Evolutionary conservation across 2,797 vertebrate genomes (phyloP), one percentile per base, ranked within the genome.

Genomic region (Nyctalus aviator): DNA sequence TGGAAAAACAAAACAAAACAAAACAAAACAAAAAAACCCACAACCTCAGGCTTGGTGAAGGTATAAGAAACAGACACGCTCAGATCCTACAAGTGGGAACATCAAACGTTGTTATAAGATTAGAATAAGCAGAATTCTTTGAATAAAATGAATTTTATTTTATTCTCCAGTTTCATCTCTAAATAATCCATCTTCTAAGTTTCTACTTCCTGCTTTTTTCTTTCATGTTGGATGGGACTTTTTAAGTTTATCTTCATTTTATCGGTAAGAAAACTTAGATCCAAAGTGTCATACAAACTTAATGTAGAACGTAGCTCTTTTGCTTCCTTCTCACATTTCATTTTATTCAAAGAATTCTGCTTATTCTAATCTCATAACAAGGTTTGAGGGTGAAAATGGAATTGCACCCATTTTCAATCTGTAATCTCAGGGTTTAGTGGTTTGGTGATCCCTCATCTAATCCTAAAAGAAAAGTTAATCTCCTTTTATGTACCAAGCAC

Each of bases 201-300:
- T 93, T 6, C 62, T 84, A 6, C 35, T 79, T 44, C 11, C 23
- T 64, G 1, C 44, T 92, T 85, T 85, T 79, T 55, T 59, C 13
- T 59, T 59, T 57, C 17, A 32, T 6, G 2, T 50, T 55, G 37
- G 14, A 5, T 89, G 48, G 46, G 13, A 17, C 68, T 9, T 55
- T 90, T 86, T 75, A 93, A 48, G 8, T 91, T 84, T 85, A 71
- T 76, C 55, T 87, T 88, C 71, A 83, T 87, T 73, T 64, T 82
- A 50, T 84, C 15, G 48, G 21, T 77, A 76, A 50, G 57, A 41
- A 84, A 75, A 85, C 57, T 84, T 72, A 30, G 27, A 57, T 87
- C 41, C 72, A 72, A 46, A 83, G 46, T 78, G n/a, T 32, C 3
- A 21, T 66, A 90, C 23, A 78, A 18, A 46, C 14, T 64, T 68